Percentiles rank a stretch among this genome's conserved stretches.
Evolutionary conservation across 2,113 vertebrate species (phyloP).

Genomic region (Dipodomys ordii): DNA sequence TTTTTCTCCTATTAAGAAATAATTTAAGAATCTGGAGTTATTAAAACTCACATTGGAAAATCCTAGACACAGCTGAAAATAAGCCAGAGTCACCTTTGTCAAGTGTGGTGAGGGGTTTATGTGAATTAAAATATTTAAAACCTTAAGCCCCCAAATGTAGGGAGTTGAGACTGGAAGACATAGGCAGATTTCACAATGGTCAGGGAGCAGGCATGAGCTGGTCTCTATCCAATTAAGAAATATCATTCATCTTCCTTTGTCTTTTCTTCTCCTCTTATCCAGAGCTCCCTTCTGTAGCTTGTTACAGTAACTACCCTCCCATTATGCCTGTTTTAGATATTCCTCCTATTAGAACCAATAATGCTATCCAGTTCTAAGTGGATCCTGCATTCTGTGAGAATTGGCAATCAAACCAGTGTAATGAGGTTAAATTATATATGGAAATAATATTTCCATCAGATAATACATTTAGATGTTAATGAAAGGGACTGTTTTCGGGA

Average conservation of each 20-base stretch:
- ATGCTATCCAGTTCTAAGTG: neutral
- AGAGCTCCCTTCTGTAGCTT: neutral
- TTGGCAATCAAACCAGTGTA: neutral
- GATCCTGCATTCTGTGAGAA: neutral
- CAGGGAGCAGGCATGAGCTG: rapidly evolving
- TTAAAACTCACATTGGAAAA: neutral
- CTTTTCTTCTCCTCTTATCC: neutral
- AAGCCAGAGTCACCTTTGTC: neutral
- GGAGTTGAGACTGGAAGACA: neutral
- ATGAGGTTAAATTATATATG: neutral
- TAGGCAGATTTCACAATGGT: rapidly evolving
- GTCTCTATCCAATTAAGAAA: neutral
- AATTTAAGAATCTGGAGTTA: neutral
- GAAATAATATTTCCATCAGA: slow-evolving; percentile 10
- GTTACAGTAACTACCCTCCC: neutral
- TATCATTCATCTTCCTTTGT: neutral
- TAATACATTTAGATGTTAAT: neutral
- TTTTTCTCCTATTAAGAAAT: slow-evolving; percentile 1
- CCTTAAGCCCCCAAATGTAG: rapidly evolving
- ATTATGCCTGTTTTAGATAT: neutral
- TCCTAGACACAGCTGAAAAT: neutral
- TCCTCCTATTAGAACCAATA: neutral
- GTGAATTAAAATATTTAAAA: neutral
- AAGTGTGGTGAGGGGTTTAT: neutral
- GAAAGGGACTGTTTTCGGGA: neutral